A percentile compares a stretch with the other conserved stretches of the same genome.
Evolutionary conservation across 2,888 invertebrate species (phyloP).

Genomic region (Buathra laborator): DNA sequence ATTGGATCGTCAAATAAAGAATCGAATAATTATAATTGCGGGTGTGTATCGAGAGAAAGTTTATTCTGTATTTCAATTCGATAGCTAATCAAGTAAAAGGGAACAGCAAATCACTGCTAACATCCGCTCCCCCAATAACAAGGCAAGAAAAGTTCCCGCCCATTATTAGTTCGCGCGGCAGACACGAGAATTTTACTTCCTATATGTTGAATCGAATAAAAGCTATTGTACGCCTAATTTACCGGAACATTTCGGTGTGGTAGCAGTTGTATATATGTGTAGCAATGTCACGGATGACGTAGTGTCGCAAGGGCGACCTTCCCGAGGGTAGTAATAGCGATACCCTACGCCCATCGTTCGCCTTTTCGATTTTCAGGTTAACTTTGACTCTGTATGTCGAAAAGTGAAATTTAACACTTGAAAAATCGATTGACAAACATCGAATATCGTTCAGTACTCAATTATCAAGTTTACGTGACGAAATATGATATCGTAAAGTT

Average conservation of each 20-base stretch:
- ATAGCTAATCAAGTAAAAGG: not conserved
- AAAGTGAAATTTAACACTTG: not conserved
- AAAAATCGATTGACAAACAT: not conserved
- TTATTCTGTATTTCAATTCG: not conserved
- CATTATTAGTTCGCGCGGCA: slow-evolving; percentile 31
- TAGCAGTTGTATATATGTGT: slow-evolving; percentile 8
- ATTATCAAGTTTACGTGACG: too few relatives aligned
- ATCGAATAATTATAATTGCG: not conserved
- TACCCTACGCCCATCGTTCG: slow-evolving; percentile 65
- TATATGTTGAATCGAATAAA: slow-evolving; percentile 20
- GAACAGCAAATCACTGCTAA: not conserved
- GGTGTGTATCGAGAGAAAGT: not conserved
- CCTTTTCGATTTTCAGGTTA: slow-evolving; percentile 43
- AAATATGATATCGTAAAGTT: too few relatives aligned
- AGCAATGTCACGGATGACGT: slow-evolving; percentile 29
- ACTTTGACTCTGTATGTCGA: not conserved
- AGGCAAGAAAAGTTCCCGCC: slow-evolving; percentile 30
- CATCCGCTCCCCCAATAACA: not conserved
- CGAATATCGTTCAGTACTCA: not conserved
- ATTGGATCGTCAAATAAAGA: too few relatives aligned
- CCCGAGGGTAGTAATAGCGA: slow-evolving; percentile 37
- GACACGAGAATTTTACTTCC: slow-evolving; percentile 44
- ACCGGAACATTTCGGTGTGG: slow-evolving; percentile 40
- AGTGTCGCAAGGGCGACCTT: slow-evolving; percentile 55
- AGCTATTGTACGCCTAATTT: slow-evolving; percentile 48